These are phyloP conservation scores for human DNA, from an alignment of 2,113 vertebrate species.

Conservation along the genomic window GRCh38 chr5:130577001-130577500, in stretches of 20 bases:
- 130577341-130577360: not conserved
- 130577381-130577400: not conserved
- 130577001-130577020: not conserved
- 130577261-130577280: not conserved
- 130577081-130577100: not conserved
- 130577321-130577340: not conserved
- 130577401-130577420: not conserved
- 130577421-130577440: constrained; percentile 11
- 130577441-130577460: not conserved
- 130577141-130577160: constrained; percentile 16
- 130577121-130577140: not conserved
- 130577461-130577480: not conserved
- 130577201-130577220: not conserved
- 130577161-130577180: constrained; percentile 38
- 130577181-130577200: constrained; percentile 22
- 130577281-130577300: not conserved
- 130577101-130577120: not conserved
- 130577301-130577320: not conserved
- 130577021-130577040: not conserved
- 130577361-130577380: not conserved
- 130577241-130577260: not conserved
- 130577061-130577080: not conserved
- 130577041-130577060: not conserved
- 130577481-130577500: not conserved
- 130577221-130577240: not conserved